Evolutionary conservation across 2,888 invertebrate genomes (phyloP).

Genomic region (Parapristionchus giblindavisi): DNA sequence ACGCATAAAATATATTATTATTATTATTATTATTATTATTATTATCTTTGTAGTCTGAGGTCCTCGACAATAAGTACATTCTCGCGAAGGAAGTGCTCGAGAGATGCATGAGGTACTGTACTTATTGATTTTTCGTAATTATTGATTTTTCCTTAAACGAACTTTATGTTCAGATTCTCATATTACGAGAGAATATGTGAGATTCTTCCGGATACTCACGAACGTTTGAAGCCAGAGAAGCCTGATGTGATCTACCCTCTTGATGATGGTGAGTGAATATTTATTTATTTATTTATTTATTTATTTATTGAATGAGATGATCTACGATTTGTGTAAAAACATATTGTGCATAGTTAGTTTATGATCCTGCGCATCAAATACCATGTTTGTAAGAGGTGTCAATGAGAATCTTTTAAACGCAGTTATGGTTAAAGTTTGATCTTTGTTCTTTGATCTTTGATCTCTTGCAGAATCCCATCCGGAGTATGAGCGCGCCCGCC

Average conservation of each 20-base stretch:
- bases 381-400: too few relatives aligned
- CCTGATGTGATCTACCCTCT: conserved; percentile 76
- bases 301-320: too few relatives aligned
- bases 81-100: conserved; percentile 91
- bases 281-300: not conserved
- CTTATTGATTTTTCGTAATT: not conserved
- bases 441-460: not conserved
- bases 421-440: not conserved
- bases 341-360: too few relatives aligned
- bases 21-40: not conserved
- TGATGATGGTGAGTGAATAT: conserved; percentile 54
- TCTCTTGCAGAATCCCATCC: conserved; percentile 39
- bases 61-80: conserved; percentile 85
- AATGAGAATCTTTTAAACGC: too few relatives aligned
- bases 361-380: too few relatives aligned
- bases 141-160: not conserved
- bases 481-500: conserved; percentile 43
- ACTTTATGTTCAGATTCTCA: conserved; percentile 80
- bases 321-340: too few relatives aligned
- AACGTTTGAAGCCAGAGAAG: conserved; percentile 83
- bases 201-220: conserved; percentile 88
- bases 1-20: not conserved
- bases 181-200: conserved; percentile 92
- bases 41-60: conserved; percentile 47
- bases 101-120: conserved; percentile 80